Conservation (phyloP, 2,113 vertebrate genomes). For the Microtus richardsoni region DNA sequence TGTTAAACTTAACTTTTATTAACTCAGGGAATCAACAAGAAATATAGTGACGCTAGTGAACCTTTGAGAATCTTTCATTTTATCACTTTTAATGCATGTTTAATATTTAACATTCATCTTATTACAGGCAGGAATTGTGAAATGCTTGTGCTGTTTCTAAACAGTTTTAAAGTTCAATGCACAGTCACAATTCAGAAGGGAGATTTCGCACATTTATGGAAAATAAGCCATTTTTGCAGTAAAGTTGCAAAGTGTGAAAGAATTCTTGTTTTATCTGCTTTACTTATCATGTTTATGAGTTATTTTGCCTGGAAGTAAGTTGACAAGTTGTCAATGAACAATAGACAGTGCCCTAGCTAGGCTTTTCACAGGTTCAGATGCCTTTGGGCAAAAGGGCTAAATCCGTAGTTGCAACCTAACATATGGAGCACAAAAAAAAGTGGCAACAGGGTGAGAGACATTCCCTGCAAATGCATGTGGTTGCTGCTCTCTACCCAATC, state of each 20-base stretch:
- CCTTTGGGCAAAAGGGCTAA: constrained; percentile 92
- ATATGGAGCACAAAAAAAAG: constrained; percentile 89
- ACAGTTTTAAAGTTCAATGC: constrained; percentile 90
- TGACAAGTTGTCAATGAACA: constrained; percentile 94
- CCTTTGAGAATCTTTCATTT: constrained; percentile 85
- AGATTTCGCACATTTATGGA: constrained; percentile 90
- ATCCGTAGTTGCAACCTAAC: constrained; percentile 89
- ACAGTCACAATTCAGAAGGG: constrained; percentile 90
- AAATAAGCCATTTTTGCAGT: constrained; percentile 90
- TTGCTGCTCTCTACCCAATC: constrained; percentile 85
- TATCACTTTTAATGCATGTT: constrained; percentile 87
- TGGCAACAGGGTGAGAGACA: constrained; percentile 90
- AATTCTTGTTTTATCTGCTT: constrained; percentile 91
- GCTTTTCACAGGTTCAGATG: constrained; percentile 94
- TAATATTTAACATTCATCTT: constrained; percentile 91
- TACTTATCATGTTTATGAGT: constrained; percentile 92
- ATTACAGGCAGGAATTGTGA: constrained; percentile 85
- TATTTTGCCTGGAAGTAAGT: constrained; percentile 93
- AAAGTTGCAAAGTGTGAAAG: constrained; percentile 91
- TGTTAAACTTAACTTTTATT: constrained; percentile 85
- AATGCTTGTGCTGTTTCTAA: constrained; percentile 84
- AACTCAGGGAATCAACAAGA: constrained; percentile 80
- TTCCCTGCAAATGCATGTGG: constrained; percentile 85
- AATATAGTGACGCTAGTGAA: constrained; percentile 81
- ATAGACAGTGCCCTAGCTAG: constrained; percentile 91